A percentile compares a stretch with the other conserved stretches of the same genome.
Evolutionary conservation across 1,140 invertebrate genomes (phyloP).

Genomic region (Halotydeus destructor): DNA sequence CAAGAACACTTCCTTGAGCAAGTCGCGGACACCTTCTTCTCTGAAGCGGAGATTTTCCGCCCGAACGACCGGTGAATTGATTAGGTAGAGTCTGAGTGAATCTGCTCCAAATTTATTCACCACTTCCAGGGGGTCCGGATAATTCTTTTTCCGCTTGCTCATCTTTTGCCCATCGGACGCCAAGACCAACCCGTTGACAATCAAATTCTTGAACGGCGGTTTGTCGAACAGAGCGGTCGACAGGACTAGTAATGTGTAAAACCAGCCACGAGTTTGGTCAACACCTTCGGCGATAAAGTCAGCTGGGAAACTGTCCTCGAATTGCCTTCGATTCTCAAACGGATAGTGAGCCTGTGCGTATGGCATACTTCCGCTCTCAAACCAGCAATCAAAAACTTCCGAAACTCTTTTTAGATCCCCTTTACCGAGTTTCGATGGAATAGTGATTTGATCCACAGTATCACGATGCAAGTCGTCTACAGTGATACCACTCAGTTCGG

Average conservation of each 20-base stretch:
- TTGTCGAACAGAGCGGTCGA: conserved; percentile 91
- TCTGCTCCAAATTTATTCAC: conserved; percentile 90
- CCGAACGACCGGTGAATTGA: conserved; percentile 92
- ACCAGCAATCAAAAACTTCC: conserved; percentile 99
- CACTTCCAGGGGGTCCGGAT: conserved; percentile 82
- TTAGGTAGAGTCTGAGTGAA: conserved; percentile 79
- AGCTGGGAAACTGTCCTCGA: conserved; percentile 88
- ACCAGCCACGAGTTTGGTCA: conserved; percentile 97
- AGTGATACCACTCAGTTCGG: conserved; percentile 52
- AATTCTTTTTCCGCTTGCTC: conserved; percentile 98
- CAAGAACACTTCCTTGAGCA: conserved; percentile 92
- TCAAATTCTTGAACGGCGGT: conserved; percentile 91
- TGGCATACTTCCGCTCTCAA: conserved; percentile 98
- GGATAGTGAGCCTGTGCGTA: conserved; percentile 66
- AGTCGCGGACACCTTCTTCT: conserved; percentile 84
- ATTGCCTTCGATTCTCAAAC: conserved; percentile 72
- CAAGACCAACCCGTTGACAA: conserved; percentile 82
- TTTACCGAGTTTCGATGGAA: conserved; percentile 60
- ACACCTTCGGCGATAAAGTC: conserved; percentile 99
- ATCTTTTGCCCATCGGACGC: conserved; percentile 96
- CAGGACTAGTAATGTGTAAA: conserved; percentile 89
- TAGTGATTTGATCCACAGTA: conserved; percentile 73
- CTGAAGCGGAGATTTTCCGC: conserved; percentile 92
- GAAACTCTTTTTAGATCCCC: conserved; percentile 59
- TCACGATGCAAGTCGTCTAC: conserved; percentile 86